Percentiles rank a stretch among this genome's conserved stretches.
phyloP scores from a whole-genome alignment of 2,888 invertebrate species.

The Synergus umbraculus region DNA sequence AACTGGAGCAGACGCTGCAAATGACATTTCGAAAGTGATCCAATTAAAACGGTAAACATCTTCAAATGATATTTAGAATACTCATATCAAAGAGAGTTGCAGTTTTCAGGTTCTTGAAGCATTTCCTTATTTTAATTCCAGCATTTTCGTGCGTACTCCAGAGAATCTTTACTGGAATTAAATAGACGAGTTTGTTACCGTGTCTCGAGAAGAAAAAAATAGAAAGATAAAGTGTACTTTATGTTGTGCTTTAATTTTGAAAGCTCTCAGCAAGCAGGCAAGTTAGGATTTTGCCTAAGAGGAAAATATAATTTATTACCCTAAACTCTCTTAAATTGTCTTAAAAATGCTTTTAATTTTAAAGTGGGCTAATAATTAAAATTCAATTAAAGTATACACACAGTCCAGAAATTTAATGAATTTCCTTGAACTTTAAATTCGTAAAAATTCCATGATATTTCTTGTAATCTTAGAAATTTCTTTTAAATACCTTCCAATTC shows the following conservation, averaged over 20 bases:
- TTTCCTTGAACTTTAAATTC: no score
- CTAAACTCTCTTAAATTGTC: background rate
- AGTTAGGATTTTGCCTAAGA: background rate
- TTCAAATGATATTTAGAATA: background rate
- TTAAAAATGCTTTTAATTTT: background rate
- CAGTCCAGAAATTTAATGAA: no score
- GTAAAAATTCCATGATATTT: no score
- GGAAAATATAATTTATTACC: background rate
- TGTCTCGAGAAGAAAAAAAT: background rate
- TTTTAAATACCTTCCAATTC: no score
- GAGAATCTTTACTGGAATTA: background rate
- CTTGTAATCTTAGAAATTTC: no score
- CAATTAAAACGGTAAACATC: slow-evolving; percentile 4
- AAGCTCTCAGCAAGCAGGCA: background rate
- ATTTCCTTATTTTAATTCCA: background rate
- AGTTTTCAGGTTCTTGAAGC: background rate
- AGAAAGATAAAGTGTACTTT: background rate
- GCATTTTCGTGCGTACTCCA: background rate
- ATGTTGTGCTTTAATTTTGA: background rate
- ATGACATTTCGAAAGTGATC: background rate
- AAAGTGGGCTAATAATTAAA: background rate
- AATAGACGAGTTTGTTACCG: background rate
- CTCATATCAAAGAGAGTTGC: slow-evolving; percentile 14
- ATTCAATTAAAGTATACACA: background rate
- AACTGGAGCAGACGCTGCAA: slow-evolving; percentile 1